phyloP scores from a whole-genome alignment of 2,888 invertebrate genomes.

The Tachina fera region DNA sequence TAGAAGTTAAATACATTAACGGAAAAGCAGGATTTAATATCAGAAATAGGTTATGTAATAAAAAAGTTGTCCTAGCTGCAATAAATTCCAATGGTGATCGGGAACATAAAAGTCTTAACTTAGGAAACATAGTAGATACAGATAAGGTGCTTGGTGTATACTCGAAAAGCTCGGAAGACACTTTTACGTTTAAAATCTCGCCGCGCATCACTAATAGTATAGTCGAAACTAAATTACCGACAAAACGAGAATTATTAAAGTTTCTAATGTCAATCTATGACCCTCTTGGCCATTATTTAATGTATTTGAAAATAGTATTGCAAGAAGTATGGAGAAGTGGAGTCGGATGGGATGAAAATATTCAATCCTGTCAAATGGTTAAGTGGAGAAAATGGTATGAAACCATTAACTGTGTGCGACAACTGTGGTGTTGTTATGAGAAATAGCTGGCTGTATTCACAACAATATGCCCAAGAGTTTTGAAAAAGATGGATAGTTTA shows the following conservation, averaged over 20 bases:
- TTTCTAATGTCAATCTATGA: slow-evolving; percentile 62
- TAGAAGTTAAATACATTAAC: slow-evolving; percentile 41
- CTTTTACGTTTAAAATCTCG: slow-evolving; percentile 50
- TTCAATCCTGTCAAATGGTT: not conserved
- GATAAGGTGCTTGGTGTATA: slow-evolving; percentile 50
- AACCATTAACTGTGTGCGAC: not conserved
- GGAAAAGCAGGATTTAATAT: slow-evolving; percentile 40
- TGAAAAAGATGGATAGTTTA: not conserved
- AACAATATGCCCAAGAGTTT: not conserved
- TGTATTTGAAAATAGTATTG: slow-evolving; percentile 34
- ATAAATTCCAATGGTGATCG: not conserved
- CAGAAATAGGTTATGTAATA: slow-evolving; percentile 35
- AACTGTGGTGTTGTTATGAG: not conserved
- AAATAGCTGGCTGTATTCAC: too few relatives aligned
- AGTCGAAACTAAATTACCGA: slow-evolving; percentile 6
- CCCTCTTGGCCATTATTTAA: slow-evolving; percentile 35
- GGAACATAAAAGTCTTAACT: too few relatives aligned
- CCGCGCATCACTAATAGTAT: not conserved
- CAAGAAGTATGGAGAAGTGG: slow-evolving; percentile 38
- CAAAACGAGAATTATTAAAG: slow-evolving; percentile 62
- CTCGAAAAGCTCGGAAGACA: slow-evolving; percentile 46
- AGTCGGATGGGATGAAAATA: slow-evolving; percentile 37
- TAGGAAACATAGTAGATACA: not conserved
- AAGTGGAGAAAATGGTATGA: slow-evolving; percentile 37
- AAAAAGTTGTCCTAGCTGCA: slow-evolving; percentile 29